phyloP scores from a whole-genome alignment of 2,113 vertebrate species.

The Microtus montanus region DNA sequence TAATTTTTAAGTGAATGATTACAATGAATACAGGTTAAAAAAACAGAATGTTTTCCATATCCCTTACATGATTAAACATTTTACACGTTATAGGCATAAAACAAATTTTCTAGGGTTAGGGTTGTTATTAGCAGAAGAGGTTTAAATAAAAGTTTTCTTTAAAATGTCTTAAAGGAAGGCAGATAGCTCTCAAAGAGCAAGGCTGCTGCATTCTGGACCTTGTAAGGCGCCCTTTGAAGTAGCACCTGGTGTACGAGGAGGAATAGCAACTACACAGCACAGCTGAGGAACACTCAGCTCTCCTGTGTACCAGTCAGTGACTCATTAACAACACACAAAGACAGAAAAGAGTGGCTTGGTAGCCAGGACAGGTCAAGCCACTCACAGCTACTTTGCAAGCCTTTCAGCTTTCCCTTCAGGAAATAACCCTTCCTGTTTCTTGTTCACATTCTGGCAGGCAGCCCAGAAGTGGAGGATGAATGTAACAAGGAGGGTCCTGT shows the following conservation, averaged over 20 bases:
- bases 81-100: neutral
- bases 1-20: neutral
- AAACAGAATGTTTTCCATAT: neutral
- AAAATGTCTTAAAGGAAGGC: neutral
- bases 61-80: neutral
- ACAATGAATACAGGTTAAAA: neutral
- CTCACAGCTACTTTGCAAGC: conserved; percentile 43
- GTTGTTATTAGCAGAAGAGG: neutral
- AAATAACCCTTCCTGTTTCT: conserved; percentile 55
- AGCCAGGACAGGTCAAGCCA: neutral
- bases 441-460: conserved; percentile 36
- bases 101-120: too few species aligned
- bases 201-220: neutral
- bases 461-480: conserved; percentile 20
- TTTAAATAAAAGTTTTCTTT: neutral
- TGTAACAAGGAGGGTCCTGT: too few species aligned
- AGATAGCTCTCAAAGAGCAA: neutral
- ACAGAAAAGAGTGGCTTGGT: conserved; percentile 53
- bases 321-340: conserved; percentile 24
- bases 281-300: neutral
- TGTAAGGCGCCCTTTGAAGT: neutral
- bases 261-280: neutral
- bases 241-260: neutral
- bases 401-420: conserved; percentile 39
- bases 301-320: neutral